Conservation (phyloP, 2,888 invertebrate species). For the Brachypalpus laphriformis region DNA sequence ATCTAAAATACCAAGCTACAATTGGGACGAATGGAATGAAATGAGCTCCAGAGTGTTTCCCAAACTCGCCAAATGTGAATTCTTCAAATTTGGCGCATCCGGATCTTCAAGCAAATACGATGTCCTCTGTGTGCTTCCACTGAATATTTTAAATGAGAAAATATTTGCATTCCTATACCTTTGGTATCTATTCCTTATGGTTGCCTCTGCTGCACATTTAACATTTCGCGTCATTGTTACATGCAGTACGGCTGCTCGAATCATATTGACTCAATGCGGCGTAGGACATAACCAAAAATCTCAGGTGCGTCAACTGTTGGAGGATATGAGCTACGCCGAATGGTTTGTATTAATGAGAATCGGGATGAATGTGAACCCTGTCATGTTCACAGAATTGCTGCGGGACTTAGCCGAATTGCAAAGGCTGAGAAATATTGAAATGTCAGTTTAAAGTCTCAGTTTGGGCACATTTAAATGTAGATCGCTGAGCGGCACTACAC, state of each 20-base stretch:
- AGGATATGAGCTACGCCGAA: conserved; percentile 85
- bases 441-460: conserved; percentile 31
- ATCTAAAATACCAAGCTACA: conserved; percentile 77
- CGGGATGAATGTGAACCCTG: conserved; percentile 89
- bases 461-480: not conserved
- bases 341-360: conserved; percentile 91
- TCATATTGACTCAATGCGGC: conserved; percentile 77
- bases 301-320: conserved; percentile 75
- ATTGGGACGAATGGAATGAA: conserved; percentile 80
- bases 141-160: conserved; percentile 92
- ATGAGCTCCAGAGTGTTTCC: conserved; percentile 80
- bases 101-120: conserved; percentile 92
- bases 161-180: conserved; percentile 90
- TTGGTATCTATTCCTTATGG: conserved; percentile 87
- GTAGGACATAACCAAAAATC: conserved; percentile 76
- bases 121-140: conserved; percentile 89
- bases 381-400: conserved; percentile 87
- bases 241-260: conserved; percentile 81
- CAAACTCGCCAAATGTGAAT: conserved; percentile 94
- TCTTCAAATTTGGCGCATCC: conserved; percentile 93
- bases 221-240: conserved; percentile 86
- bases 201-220: conserved; percentile 86
- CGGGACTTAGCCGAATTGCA: conserved; percentile 81
- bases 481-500: not conserved
- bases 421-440: conserved; percentile 29